phyloP scores from a whole-genome alignment of 2,888 invertebrate genomes.

The Lumbricus terrestris region DNA sequence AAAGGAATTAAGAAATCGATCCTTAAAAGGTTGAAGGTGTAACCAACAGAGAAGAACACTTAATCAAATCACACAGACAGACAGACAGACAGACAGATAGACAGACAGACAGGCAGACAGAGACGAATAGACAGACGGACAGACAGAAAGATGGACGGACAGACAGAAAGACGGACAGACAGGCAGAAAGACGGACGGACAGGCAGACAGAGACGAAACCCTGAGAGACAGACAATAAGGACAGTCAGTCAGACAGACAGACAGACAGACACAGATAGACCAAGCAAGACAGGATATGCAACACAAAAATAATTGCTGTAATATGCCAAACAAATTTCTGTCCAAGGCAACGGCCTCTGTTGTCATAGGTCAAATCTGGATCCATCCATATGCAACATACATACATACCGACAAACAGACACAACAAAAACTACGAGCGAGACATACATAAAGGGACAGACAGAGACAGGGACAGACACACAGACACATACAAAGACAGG shows the following conservation, averaged over 20 bases:
- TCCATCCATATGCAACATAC: too few relatives aligned
- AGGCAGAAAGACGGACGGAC: too few relatives aligned
- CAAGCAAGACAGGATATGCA: too few relatives aligned
- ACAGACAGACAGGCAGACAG: constrained; percentile 3
- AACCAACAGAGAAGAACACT: background rate
- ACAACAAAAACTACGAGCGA: background rate
- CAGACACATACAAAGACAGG: background rate
- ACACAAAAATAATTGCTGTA: too few relatives aligned
- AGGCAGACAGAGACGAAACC: background rate
- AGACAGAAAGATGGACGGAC: too few relatives aligned
- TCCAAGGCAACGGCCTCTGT: too few relatives aligned
- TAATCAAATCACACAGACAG: background rate
- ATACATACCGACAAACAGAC: background rate
- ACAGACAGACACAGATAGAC: background rate
- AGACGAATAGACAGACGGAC: too few relatives aligned
- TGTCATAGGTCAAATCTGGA: too few relatives aligned
- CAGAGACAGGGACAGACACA: background rate
- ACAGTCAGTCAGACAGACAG: background rate
- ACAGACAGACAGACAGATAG: too few relatives aligned
- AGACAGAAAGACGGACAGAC: too few relatives aligned
- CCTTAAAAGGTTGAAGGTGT: background rate
- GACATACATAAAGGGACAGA: too few relatives aligned
- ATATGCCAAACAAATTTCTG: too few relatives aligned
- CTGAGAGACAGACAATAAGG: background rate
- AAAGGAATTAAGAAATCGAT: background rate